These are phyloP conservation scores for Sus cebifrons DNA, from an alignment of 2,797 vertebrate species.

Conservation along the genomic window DNA sequence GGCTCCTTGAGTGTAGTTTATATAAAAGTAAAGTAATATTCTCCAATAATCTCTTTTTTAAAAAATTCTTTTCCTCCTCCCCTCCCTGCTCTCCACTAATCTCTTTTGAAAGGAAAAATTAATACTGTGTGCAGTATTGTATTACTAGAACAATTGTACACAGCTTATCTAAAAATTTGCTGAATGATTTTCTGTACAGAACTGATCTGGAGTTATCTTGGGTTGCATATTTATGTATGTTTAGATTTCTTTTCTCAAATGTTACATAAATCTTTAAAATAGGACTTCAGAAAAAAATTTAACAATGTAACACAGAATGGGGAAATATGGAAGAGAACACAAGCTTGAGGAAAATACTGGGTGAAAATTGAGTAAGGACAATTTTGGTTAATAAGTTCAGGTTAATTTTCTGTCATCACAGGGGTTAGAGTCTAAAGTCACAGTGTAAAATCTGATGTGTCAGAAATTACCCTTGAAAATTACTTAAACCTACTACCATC, in stretches of 20 bases:
- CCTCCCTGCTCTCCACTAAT: neutral
- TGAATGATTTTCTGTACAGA: constrained; percentile 39
- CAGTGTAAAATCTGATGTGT: neutral
- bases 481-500: neutral
- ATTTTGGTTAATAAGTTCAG: neutral
- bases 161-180: neutral
- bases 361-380: neutral
- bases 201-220: constrained; percentile 43
- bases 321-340: neutral
- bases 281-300: neutral
- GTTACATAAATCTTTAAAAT: constrained; percentile 50
- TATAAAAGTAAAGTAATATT: neutral
- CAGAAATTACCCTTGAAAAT: constrained; percentile 1
- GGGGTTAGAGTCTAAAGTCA: constrained; percentile 13
- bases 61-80: too few relatives aligned
- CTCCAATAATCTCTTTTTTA: neutral
- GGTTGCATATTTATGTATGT: constrained; percentile 10
- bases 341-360: constrained; percentile 13
- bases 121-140: neutral
- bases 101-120: constrained; percentile 41
- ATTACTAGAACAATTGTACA: neutral
- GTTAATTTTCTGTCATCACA: neutral
- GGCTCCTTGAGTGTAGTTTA: neutral
- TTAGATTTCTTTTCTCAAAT: constrained; percentile 21
- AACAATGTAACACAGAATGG: neutral